phyloP scores from a whole-genome alignment of 2,797 vertebrate genomes.

The Periophthalmus magnuspinnatus region DNA sequence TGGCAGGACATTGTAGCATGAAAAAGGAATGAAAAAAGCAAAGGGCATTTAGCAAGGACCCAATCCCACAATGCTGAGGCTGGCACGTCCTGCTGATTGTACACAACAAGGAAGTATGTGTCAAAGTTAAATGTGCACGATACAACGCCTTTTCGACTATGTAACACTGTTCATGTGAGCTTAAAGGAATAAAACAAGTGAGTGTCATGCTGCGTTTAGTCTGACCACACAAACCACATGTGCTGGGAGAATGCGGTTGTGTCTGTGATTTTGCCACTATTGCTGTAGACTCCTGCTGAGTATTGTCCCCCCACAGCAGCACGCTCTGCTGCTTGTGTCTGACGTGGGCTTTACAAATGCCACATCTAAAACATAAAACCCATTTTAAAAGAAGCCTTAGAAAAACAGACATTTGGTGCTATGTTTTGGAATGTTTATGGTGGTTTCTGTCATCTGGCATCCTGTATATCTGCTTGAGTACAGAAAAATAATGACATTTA shows the following conservation, averaged over 20 bases:
- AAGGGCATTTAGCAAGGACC: background rate
- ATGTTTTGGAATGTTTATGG: background rate
- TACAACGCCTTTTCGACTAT: too few relatives aligned
- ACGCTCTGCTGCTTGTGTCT: conserved; percentile 37
- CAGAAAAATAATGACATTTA: background rate
- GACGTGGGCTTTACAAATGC: conserved; percentile 39
- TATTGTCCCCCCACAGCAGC: conserved; percentile 32
- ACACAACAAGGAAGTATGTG: too few relatives aligned
- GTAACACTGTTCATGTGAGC: background rate
- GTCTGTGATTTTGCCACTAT: conserved; percentile 26
- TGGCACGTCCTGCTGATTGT: background rate
- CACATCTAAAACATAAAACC: conserved; percentile 41
- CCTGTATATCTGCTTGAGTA: background rate
- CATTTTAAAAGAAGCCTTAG: conserved; percentile 24
- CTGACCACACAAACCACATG: conserved; percentile 4
- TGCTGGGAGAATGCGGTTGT: conserved; percentile 39
- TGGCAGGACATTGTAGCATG: background rate
- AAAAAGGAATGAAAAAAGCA: too few relatives aligned
- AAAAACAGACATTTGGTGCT: conserved; percentile 19
- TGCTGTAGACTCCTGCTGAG: conserved; percentile 43
- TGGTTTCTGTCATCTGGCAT: background rate
- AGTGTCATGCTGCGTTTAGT: background rate
- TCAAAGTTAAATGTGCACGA: too few relatives aligned
- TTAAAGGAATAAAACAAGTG: background rate
- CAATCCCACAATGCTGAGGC: background rate